Conservation (phyloP, 2,113 vertebrate genomes). For the Ceuthmochares aereus region DNA sequence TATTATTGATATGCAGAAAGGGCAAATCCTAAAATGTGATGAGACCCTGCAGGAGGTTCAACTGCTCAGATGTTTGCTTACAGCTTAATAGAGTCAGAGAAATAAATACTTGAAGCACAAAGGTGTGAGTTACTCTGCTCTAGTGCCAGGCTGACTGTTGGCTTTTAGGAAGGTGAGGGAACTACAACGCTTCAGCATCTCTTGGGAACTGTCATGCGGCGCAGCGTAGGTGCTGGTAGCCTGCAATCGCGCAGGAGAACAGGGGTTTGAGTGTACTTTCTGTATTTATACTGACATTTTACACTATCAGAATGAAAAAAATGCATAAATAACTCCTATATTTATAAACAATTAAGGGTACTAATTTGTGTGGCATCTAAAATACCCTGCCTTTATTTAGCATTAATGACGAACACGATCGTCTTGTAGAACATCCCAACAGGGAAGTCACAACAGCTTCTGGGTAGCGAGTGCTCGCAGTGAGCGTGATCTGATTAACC, state of each 20-base stretch:
- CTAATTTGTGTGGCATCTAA: not conserved
- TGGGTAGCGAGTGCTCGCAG: not conserved
- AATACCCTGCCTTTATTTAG: not conserved
- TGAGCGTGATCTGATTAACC: conserved; percentile 67
- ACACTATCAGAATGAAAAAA: not conserved
- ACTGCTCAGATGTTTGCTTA: conserved; percentile 21
- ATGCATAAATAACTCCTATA: not conserved
- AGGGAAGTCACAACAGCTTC: conserved; percentile 30
- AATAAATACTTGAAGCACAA: conserved; percentile 33
- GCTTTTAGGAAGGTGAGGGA: not conserved
- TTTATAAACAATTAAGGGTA: conserved; percentile 11
- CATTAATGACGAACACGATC: conserved; percentile 31
- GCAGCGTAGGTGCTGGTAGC: not conserved
- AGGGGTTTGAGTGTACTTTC: not conserved
- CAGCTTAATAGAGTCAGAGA: not conserved
- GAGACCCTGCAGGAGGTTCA: conserved; percentile 45
- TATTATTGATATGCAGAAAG: conserved; percentile 61
- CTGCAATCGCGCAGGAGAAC: not conserved
- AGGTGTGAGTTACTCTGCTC: conserved; percentile 1
- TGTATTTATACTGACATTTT: not conserved
- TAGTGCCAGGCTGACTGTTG: conserved; percentile 21
- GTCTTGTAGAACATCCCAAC: conserved; percentile 45
- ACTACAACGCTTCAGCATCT: not conserved
- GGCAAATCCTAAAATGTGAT: conserved; percentile 10
- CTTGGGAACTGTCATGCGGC: not conserved